Evolutionary conservation across 2,113 vertebrate genomes (phyloP).

Genomic region (Trachemys scripta): DNA sequence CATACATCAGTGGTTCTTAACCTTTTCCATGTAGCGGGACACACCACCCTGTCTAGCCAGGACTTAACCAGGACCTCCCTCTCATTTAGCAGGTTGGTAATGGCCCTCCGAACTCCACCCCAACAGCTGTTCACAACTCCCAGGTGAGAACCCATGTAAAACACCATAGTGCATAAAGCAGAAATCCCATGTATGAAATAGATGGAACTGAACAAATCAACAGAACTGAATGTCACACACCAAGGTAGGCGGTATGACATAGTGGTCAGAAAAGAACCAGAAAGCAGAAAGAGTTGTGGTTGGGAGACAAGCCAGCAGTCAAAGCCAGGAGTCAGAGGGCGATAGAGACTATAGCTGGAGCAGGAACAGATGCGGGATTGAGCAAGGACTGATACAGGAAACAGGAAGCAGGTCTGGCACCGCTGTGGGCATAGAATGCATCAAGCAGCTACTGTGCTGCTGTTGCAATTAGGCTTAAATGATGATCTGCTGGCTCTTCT

Average conservation of each 20-base stretch:
- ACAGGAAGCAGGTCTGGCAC: background rate
- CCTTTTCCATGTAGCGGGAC: background rate
- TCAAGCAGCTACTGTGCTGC: background rate
- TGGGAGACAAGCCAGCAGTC: background rate
- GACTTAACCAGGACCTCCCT: background rate
- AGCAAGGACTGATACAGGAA: background rate
- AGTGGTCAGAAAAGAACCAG: background rate
- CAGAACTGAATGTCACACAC: background rate
- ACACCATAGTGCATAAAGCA: background rate
- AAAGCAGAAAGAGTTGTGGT: background rate
- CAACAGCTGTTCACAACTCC: fast-evolving
- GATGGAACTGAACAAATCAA: background rate
- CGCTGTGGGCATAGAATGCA: background rate
- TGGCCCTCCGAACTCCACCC: background rate
- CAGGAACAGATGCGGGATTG: background rate
- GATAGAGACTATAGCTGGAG: background rate
- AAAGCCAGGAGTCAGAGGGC: background rate
- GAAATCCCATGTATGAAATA: fast-evolving
- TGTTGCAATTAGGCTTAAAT: background rate
- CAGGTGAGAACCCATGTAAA: background rate
- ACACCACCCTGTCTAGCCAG: fast-evolving
- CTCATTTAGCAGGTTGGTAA: no score
- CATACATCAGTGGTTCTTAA: background rate
- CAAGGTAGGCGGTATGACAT: background rate
- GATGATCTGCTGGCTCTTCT: background rate